Conservation (phyloP, 2,113 vertebrate species). For the Sarotherodon lohbergeri region DNA sequence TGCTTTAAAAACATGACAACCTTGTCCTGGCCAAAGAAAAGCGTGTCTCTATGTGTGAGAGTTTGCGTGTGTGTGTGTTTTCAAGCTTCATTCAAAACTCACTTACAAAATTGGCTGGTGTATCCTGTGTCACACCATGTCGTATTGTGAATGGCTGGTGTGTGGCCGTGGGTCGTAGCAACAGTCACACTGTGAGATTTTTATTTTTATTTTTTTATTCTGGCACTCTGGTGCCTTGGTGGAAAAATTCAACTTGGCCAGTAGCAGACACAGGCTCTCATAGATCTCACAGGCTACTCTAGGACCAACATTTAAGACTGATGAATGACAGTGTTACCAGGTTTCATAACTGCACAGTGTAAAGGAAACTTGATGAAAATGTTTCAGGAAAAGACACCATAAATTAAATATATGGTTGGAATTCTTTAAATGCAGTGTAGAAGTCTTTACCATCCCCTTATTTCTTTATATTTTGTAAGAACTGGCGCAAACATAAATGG, state of each 20-base stretch:
- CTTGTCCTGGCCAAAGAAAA: neutral
- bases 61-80: neutral
- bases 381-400: neutral
- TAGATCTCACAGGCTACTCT: neutral
- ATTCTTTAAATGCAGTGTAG: neutral
- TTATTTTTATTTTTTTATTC: fast-evolving
- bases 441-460: neutral
- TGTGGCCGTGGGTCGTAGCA: neutral
- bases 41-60: neutral
- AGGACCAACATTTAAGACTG: neutral
- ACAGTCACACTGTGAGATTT: neutral
- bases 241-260: neutral
- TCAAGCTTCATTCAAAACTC: neutral
- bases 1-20: neutral
- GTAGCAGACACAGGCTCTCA: neutral
- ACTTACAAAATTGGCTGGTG: neutral
- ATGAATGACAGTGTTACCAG: neutral
- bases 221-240: neutral
- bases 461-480: neutral
- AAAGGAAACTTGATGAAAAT: neutral
- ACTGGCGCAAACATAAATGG: neutral
- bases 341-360: neutral
- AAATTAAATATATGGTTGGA: neutral
- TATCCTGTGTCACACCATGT: neutral
- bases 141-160: neutral